phyloP scores from a whole-genome alignment of 2,888 invertebrate genomes.

The Orthosia gothica region DNA sequence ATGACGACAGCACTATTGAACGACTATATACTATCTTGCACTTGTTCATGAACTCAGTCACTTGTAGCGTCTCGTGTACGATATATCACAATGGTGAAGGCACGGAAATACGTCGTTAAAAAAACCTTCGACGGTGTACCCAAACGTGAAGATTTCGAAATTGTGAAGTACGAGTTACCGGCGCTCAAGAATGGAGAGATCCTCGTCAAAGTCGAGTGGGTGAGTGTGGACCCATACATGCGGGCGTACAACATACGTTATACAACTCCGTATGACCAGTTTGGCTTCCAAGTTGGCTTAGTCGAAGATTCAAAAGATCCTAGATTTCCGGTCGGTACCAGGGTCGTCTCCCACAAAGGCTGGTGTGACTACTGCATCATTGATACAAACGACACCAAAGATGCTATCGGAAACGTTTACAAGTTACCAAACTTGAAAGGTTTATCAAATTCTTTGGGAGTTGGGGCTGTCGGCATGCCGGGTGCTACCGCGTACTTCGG shows the following conservation, averaged over 20 bases:
- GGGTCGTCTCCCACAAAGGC: constrained; percentile 90
- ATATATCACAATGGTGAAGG: constrained; percentile 83
- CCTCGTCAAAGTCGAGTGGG: constrained; percentile 76
- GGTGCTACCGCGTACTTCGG: constrained; percentile 95
- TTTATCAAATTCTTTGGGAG: constrained; percentile 89
- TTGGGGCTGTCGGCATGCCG: constrained; percentile 93
- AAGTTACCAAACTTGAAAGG: constrained; percentile 91
- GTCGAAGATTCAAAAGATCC: constrained; percentile 92
- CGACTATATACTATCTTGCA: constrained; percentile 18
- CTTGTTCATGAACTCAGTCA: constrained; percentile 46
- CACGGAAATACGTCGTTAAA: constrained; percentile 86
- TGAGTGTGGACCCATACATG: constrained; percentile 77
- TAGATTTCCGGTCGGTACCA: constrained; percentile 91
- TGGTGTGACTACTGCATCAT: constrained; percentile 69
- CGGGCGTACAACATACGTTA: constrained; percentile 67
- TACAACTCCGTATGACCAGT: constrained; percentile 77
- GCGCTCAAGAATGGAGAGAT: constrained; percentile 78
- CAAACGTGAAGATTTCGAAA: constrained; percentile 90
- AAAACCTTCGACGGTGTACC: constrained; percentile 91
- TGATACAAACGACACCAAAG: constrained; percentile 58
- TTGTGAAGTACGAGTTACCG: constrained; percentile 91
- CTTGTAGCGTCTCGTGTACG: constrained; percentile 12
- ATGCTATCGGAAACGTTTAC: constrained; percentile 67
- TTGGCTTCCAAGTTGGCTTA: constrained; percentile 75
- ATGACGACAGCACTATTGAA: constrained; percentile 33